Conservation (phyloP, 2,113 vertebrate species). For the Platichthys flesus region DNA sequence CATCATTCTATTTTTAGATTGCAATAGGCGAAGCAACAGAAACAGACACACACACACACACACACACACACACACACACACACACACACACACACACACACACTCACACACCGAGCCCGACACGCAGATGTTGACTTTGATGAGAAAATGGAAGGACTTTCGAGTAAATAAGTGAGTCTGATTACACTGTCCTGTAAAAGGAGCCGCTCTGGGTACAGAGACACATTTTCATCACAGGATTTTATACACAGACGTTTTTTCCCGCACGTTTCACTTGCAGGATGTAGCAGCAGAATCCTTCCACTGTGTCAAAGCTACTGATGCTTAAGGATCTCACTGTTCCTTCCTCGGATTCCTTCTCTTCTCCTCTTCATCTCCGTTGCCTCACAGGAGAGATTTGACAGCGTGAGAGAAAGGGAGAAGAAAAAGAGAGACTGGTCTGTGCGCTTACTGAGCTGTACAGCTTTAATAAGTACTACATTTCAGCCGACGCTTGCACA, state of each 20-base stretch:
- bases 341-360: slow-evolving; percentile 3
- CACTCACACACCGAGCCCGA: background rate
- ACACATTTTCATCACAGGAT: background rate
- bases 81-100: too few species aligned
- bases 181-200: slow-evolving; percentile 27
- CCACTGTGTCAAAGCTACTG: slow-evolving; percentile 12
- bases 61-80: too few species aligned
- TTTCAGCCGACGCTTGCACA: slow-evolving; percentile 14
- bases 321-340: slow-evolving; percentile 14
- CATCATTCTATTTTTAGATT: slow-evolving; percentile 44
- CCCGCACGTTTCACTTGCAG: background rate
- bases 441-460: background rate
- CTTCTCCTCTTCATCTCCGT: background rate
- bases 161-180: slow-evolving; percentile 38
- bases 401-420: slow-evolving; percentile 4
- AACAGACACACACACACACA: background rate
- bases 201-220: background rate
- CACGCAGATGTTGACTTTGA: slow-evolving; percentile 36
- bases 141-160: slow-evolving; percentile 42
- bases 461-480: slow-evolving; percentile 16
- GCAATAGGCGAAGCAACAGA: slow-evolving; percentile 9
- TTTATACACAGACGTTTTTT: slow-evolving; percentile 1
- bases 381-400: slow-evolving; percentile 24
- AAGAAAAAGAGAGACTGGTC: background rate
- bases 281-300: too few species aligned